Base-by-base conservation (phyloP, 92 coral and sea anemone genomes). In the Actinostola sp. region DNA sequence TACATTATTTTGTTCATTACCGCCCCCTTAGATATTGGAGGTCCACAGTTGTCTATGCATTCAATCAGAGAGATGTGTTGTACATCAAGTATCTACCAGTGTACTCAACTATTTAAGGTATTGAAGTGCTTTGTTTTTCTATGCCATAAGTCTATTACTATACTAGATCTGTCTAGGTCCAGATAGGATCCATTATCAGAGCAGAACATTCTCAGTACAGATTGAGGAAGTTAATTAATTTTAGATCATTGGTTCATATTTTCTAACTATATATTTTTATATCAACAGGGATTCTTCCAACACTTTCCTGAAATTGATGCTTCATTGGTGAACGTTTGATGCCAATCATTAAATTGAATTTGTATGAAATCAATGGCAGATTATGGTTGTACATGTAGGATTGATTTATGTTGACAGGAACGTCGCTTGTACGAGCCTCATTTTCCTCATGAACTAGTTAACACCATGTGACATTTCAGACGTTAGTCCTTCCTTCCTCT, bases 11-110 rank as follows among this genome's bases (percentile, higher is more conserved):
- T n/a, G n/a, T n/a, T n/a, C n/a, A n/a, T n/a, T n/a, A n/a, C n/a
- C n/a, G n/a, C n/a, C n/a, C 10, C 36, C 53, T 31, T 53, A 93
- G 98, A 91, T 61, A 71, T 91, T 61, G 98, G 98, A 42, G 96
- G 97, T 44, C 97, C 98, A 1, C 98, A 94, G 71, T 88, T 94
- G 15, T 78, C 97, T 64, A 94, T 94, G 98, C 98, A 94, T 58
- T 94, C 98, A 5, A 91, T 94, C 73, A 93, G 97, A 56, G 98
- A 94, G 45, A 90, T 94, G 97, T 91, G 98, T 57, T 92, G 98
- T 63, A 63, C 94, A 0, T 91, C 97, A 0, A 86, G 92, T 16
- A 82, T 94, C 28, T 55, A 81, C 70, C 98, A 94, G 75, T 86
- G 92, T 68, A 80, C 88, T 3, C 78, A 80, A 11, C 86, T 94